Percentiles rank a stretch among this genome's conserved stretches.
phyloP scores from a whole-genome alignment of 1,140 invertebrate species.

The Epicauta chinensis region DNA sequence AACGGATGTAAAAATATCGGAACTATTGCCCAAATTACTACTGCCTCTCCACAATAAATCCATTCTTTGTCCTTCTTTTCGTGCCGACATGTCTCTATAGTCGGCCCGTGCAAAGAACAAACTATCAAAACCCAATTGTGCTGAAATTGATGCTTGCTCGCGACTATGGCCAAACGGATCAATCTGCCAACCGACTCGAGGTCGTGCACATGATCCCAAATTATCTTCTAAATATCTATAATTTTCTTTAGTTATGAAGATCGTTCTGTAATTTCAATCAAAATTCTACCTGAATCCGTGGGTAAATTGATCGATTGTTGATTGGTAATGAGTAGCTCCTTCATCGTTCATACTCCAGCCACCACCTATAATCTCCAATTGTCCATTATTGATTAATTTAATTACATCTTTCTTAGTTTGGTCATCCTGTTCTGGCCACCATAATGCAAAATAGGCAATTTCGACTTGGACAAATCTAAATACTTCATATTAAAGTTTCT shows the following conservation, averaged over 20 bases:
- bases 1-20: constrained; percentile 13
- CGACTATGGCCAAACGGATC: constrained; percentile 66
- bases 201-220: constrained; percentile 57
- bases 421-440: constrained; percentile 74
- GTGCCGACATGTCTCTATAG: constrained; percentile 67
- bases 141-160: constrained; percentile 60
- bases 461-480: constrained; percentile 74
- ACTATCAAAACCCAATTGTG: constrained; percentile 64
- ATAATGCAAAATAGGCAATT: constrained; percentile 86
- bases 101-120: constrained; percentile 68
- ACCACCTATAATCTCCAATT: constrained; percentile 82
- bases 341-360: constrained; percentile 95
- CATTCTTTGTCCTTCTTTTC: constrained; percentile 55
- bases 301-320: constrained; percentile 88
- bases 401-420: constrained; percentile 48
- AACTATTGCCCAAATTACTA: constrained; percentile 42
- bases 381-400: constrained; percentile 67
- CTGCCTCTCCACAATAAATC: constrained; percentile 72
- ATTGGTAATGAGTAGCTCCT: constrained; percentile 85
- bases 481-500: too few species aligned
- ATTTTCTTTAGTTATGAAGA: not conserved
- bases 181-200: constrained; percentile 65
- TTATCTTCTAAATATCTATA: constrained; percentile 43
- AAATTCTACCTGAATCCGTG: constrained; percentile 66
- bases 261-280: too few species aligned